Evolutionary conservation across 2,797 vertebrate genomes (phyloP), one percentile per base, ranked within the genome.

Genomic region (Ptychobarbus kaznakovi): DNA sequence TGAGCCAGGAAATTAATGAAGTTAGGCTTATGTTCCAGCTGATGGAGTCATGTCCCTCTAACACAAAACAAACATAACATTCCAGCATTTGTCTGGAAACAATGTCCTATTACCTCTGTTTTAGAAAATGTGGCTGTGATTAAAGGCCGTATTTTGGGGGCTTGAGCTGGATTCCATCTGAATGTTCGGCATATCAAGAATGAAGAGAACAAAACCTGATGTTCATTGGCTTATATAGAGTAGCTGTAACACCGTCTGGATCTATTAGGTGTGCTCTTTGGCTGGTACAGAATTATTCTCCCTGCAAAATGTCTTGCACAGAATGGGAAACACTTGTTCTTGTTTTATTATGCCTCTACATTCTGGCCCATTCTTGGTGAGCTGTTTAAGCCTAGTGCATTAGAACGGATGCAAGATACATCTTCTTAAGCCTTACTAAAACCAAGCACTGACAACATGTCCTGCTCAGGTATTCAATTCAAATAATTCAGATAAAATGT

Each of bases 91-190:
- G 89, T 65, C 88, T 86, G 89, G 89, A 89, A 89, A 92, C 91
- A 89, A 92, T 92, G 91, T 90, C 92, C 90, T 87, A 89, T 92
- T 90, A 91, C 91, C 90, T 90, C 90, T 92, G 92, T 87, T 75
- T 92, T 86, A 85, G 86, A 89, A 78, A 91, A 91, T 85, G 86
- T 89, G 88, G 81, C 58, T 51, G 40, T 74, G 70, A 75, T 83
- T 40, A 65, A 75, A 83, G 13, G 7, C 12, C 18, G 42, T 75
- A 51, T 83, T 25, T 72, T 15, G 22, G 25, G 25, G 44, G 76
- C 73, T 84, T 70, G 38, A 82, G 53, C 32, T 42, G 53, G 69
- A 38, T 20, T 49, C 10, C 51, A 63, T 73, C 25, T n/a, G 38
- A 22, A 32, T 53, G 49, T 42, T 42, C 40, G n/a, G 40, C 12